A percentile compares a stretch with the other conserved stretches of the same genome.
phyloP scores from a whole-genome alignment of 2,113 vertebrate species.

The Antechinus stuartii region DNA sequence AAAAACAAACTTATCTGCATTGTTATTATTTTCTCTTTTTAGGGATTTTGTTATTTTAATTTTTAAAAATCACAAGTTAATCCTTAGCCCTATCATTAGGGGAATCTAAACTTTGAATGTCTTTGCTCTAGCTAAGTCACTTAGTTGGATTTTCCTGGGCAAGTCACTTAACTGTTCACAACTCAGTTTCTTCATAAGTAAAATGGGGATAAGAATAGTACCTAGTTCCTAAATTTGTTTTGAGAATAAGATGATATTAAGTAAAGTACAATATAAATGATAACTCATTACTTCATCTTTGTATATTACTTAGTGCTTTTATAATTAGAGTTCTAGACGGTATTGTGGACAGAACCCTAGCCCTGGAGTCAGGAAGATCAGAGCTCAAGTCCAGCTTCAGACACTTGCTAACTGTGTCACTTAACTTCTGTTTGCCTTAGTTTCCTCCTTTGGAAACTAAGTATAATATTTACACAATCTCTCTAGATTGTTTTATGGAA shows the following conservation, averaged over 20 bases:
- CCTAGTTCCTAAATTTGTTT: not conserved
- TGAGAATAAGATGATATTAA: not conserved
- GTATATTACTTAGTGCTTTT: not conserved
- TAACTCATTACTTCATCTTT: not conserved
- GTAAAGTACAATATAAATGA: not conserved
- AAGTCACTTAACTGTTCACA: not conserved
- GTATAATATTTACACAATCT: not conserved
- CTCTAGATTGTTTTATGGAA: not conserved
- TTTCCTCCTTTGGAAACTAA: not conserved
- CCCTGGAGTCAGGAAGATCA: not conserved
- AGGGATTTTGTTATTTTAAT: not conserved
- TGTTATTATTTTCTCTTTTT: not conserved
- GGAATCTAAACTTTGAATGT: not conserved
- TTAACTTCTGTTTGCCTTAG: not conserved
- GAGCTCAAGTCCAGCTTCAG: not conserved
- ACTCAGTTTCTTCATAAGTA: not conserved
- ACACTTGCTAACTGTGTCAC: not conserved
- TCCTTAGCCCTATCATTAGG: not conserved
- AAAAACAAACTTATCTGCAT: not conserved
- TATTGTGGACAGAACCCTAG: not conserved
- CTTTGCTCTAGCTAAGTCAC: not conserved
- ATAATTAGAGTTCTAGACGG: not conserved
- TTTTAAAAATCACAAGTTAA: not conserved
- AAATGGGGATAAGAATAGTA: not conserved
- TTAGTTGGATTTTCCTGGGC: not conserved